A percentile compares a stretch with the other conserved stretches of the same genome.
Evolutionary conservation across 2,113 vertebrate species (phyloP).

Genomic region (Pachypanchax playfairii): DNA sequence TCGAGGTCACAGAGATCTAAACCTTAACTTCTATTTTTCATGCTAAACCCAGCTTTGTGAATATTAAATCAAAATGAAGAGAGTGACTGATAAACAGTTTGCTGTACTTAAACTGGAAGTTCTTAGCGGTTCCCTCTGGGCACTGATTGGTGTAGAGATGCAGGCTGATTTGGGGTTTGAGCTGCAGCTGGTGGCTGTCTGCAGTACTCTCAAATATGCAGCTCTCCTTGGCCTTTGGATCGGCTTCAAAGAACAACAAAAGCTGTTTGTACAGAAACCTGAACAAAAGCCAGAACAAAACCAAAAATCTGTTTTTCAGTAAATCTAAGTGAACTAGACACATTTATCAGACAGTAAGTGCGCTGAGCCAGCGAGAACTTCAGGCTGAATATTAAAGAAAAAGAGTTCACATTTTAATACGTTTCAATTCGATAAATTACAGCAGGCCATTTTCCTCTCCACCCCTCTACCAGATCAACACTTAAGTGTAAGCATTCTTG

Average conservation of each 20-base stretch:
- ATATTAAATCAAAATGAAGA: neutral
- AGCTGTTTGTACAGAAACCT: constrained; percentile 91
- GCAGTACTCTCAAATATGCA: constrained; percentile 79
- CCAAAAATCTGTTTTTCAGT: constrained; percentile 7
- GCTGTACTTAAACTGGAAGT: constrained; percentile 65
- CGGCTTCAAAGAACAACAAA: constrained; percentile 77
- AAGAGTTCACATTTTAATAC: neutral
- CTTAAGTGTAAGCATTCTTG: neutral
- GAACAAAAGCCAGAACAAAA: constrained; percentile 30
- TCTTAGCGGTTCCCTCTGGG: constrained; percentile 76
- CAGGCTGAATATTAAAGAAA: constrained; percentile 1
- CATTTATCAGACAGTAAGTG: neutral
- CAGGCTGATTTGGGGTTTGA: constrained; percentile 83
- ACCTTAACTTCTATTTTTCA: neutral
- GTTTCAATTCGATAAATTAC: neutral
- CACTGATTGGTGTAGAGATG: constrained; percentile 85
- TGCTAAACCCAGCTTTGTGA: neutral
- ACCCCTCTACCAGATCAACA: neutral
- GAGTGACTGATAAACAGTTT: neutral
- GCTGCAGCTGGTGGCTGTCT: constrained; percentile 72
- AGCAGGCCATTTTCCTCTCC: neutral
- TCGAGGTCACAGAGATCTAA: no score
- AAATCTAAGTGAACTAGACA: constrained; percentile 13
- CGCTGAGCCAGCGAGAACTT: neutral
- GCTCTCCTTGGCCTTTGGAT: constrained; percentile 69